Percentiles rank a stretch among this genome's conserved stretches.
phyloP scores from a whole-genome alignment of 2,797 vertebrate species.

The Myripristis murdjan region DNA sequence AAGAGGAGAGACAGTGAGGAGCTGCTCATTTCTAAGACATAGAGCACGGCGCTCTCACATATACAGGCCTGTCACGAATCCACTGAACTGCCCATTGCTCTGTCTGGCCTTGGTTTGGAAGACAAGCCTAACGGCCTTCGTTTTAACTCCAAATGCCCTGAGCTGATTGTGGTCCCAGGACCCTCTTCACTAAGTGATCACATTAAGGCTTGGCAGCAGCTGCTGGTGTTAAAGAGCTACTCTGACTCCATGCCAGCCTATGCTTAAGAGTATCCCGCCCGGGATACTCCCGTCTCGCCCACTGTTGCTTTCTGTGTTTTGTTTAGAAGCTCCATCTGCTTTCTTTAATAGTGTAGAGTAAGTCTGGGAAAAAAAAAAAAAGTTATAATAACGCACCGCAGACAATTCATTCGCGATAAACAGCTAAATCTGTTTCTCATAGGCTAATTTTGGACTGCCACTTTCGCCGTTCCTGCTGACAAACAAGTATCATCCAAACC shows the following conservation, averaged over 20 bases:
- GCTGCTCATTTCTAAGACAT: constrained; percentile 44
- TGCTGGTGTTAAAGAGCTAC: constrained; percentile 60
- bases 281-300: constrained; percentile 20
- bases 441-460: constrained; percentile 29
- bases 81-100: constrained; percentile 36
- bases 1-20: constrained; percentile 23
- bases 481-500: constrained; percentile 46
- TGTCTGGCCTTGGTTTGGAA: constrained; percentile 24
- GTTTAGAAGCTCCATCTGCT: constrained; percentile 56
- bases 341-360: constrained; percentile 42
- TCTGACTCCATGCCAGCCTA: constrained; percentile 66
- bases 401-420: constrained; percentile 35
- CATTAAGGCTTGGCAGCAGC: constrained; percentile 61
- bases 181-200: constrained; percentile 52
- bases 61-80: constrained; percentile 34
- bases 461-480: constrained; percentile 61
- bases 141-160: constrained; percentile 21
- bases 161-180: constrained; percentile 49
- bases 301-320: constrained; percentile 37
- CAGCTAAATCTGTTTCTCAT: constrained; percentile 6
- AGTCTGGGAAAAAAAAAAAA: too few relatives aligned
- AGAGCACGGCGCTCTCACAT: neutral
- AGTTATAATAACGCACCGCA: constrained; percentile 10
- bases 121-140: constrained; percentile 13
- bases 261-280: constrained; percentile 37